Evolutionary conservation across 2,113 vertebrate species (phyloP).

Genomic region (Tichodroma muraria): DNA sequence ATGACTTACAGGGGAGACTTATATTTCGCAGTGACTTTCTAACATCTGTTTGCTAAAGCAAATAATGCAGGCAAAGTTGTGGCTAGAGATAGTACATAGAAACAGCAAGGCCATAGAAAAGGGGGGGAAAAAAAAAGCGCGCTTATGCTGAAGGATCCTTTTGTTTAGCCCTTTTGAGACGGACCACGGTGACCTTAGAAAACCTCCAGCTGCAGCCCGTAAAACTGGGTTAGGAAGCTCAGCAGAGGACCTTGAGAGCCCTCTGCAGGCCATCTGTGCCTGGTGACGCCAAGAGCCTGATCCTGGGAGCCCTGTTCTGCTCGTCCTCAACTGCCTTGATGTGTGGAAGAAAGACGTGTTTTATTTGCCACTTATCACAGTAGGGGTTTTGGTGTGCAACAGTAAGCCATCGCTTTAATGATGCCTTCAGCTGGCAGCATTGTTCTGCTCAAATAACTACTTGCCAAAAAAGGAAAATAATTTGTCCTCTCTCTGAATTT

Average conservation of each 20-base stretch:
- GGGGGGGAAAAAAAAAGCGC: not conserved
- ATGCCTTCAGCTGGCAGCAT: slow-evolving; percentile 40
- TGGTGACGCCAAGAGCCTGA: not conserved
- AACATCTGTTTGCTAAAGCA: slow-evolving; percentile 23
- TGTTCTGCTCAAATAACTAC: slow-evolving; percentile 24
- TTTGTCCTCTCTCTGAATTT: slow-evolving; percentile 44
- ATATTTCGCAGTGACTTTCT: slow-evolving; percentile 1
- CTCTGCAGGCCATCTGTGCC: slow-evolving; percentile 68
- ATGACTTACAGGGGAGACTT: not conserved
- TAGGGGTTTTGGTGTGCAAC: not conserved
- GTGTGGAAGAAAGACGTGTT: slow-evolving; percentile 6
- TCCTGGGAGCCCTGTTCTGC: not conserved
- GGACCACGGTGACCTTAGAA: slow-evolving; percentile 83
- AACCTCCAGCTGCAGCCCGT: slow-evolving; percentile 75
- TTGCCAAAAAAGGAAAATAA: slow-evolving; percentile 61
- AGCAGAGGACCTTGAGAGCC: slow-evolving; percentile 68
- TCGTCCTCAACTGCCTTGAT: slow-evolving; percentile 11
- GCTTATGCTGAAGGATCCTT: slow-evolving; percentile 69
- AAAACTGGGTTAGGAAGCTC: slow-evolving; percentile 41
- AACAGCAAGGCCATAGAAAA: slow-evolving; percentile 39
- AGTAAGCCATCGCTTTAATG: slow-evolving; percentile 23
- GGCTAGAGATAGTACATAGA: slow-evolving; percentile 19
- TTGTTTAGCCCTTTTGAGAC: slow-evolving; percentile 73
- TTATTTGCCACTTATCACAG: slow-evolving; percentile 57
- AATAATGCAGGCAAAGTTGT: slow-evolving; percentile 37